Conservation (phyloP, 2,797 vertebrate genomes). For the Macropodus opercularis region DNA sequence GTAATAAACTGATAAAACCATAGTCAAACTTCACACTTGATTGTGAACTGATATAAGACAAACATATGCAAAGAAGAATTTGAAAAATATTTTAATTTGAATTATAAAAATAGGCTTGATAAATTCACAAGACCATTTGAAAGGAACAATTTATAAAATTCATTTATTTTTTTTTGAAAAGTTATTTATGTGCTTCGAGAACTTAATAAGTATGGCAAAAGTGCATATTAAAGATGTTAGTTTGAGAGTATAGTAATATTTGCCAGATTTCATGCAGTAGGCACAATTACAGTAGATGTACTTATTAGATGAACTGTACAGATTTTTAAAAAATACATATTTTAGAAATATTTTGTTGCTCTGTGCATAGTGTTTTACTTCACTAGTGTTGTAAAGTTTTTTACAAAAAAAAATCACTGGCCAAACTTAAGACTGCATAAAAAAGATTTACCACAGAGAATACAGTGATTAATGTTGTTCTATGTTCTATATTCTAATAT, state of each 20-base stretch:
- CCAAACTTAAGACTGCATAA: background rate
- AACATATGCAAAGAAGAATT: constrained; percentile 24
- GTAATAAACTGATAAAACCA: too few relatives aligned
- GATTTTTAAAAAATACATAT: constrained; percentile 12
- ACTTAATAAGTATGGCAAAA: constrained; percentile 58
- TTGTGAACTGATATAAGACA: background rate
- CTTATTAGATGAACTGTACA: too few relatives aligned
- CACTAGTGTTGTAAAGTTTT: too few relatives aligned
- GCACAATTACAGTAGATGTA: constrained; percentile 40
- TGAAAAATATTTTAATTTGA: constrained; percentile 76
- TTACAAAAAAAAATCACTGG: too few relatives aligned
- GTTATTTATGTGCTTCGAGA: constrained; percentile 55
- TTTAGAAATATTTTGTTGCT: background rate
- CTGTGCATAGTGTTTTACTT: constrained; percentile 21
- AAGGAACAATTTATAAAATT: constrained; percentile 63
- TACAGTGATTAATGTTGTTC: background rate
- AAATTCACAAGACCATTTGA: constrained; percentile 50
- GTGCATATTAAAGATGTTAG: constrained; percentile 73
- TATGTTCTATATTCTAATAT: background rate
- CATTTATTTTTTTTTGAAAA: constrained; percentile 62
- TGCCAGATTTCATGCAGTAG: constrained; percentile 18
- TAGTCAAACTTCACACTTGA: background rate
- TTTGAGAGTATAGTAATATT: constrained; percentile 40
- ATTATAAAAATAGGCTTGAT: constrained; percentile 63
- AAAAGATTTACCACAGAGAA: constrained; percentile 7